Evolutionary conservation across 2,797 vertebrate genomes (phyloP), one percentile per base, ranked within the genome.

Genomic region (Podargus strigoides): DNA sequence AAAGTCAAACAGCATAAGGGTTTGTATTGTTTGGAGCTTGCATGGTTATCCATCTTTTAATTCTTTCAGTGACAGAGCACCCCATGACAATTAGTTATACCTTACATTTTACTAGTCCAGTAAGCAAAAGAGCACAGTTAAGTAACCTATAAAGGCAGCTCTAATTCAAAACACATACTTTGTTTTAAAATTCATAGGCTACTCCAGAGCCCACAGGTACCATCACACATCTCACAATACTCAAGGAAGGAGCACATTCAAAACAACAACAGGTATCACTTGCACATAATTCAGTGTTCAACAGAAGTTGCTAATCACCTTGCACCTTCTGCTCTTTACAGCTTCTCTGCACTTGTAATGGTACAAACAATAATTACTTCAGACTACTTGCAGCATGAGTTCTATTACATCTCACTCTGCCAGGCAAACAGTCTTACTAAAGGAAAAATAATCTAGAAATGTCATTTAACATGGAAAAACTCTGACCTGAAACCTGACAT

Each of bases 1-100:
- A 21, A 8, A n/a, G 14, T 3, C 7, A 62, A 56, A 44, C 4
- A 30, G 14, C 30, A 30, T 5, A 18, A 62, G 14, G 4, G 8
- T 37, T 73, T 22, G n/a, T n/a, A n/a, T n/a, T n/a, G n/a, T n/a
- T n/a, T 3, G 4, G 2, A 56, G 5, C 1, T 27, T 3, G 2
- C 4, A 7, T 7, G 9, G 9, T 28, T n/a, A 37, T 6, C 14
- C 6, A 14, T 14, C 24, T 62, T 6, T 5, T 10, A 17, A 9
- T 22, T 9, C 32, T 37, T 13, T 14, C 44, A 36, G 23, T 7
- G n/a, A 26, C 3, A 32, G 12, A 64, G 10, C 21, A 64, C 26
- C 13, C 23, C 17, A 8, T 3, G 3, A 14, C 18, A 49, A 12
- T 9, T 26, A 30, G 6, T 47, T 32, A 8, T 13, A 37, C 32